Evolutionary conservation across 2,797 vertebrate species (phyloP).

Genomic region (Eleutherodactylus coqui): DNA sequence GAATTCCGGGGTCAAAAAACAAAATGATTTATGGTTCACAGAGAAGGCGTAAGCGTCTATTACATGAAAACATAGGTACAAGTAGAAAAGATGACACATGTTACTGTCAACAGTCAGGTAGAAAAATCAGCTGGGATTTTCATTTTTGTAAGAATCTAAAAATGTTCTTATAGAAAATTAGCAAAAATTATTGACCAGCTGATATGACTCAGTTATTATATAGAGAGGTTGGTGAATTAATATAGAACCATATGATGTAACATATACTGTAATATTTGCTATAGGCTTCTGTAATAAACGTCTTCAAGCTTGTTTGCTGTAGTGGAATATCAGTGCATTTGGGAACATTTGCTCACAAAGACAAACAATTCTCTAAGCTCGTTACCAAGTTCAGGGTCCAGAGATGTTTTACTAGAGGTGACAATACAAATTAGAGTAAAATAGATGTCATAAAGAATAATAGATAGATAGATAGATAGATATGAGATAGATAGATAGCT

Average conservation of each 20-base stretch:
- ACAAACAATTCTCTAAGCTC: too few species aligned
- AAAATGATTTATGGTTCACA: not conserved
- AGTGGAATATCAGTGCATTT: not conserved
- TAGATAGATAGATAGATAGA: too few species aligned
- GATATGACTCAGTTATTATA: not conserved
- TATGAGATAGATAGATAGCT: too few species aligned
- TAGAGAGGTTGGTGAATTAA: not conserved
- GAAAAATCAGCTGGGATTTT: not conserved
- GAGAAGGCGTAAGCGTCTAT: not conserved
- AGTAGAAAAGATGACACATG: not conserved
- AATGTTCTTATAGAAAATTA: not conserved
- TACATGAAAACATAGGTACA: not conserved
- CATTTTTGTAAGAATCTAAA: not conserved
- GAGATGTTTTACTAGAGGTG: too few species aligned
- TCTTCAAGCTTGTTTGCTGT: not conserved
- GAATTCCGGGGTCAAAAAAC: constrained; percentile 10
- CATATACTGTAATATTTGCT: not conserved
- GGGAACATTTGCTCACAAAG: not conserved
- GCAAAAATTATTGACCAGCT: not conserved
- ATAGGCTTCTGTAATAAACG: not conserved
- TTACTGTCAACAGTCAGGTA: not conserved
- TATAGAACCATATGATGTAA: not conserved
- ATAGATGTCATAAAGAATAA: too few species aligned
- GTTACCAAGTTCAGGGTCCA: too few species aligned
- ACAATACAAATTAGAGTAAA: too few species aligned